phyloP scores from a whole-genome alignment of 1,140 invertebrate species.

The Aphelenchoides besseyi region DNA sequence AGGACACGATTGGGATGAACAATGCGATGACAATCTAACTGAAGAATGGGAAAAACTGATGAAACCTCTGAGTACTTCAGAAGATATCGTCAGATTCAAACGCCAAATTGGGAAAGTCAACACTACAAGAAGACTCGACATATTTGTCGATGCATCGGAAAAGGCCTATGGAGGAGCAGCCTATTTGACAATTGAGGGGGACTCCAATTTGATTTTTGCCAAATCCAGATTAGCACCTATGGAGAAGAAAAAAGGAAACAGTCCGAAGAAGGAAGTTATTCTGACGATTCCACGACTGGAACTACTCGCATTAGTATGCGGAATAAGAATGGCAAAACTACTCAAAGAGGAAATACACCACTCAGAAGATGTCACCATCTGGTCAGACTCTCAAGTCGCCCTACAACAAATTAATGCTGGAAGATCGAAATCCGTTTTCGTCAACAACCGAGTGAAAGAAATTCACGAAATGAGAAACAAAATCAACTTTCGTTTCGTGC shows the following conservation, averaged over 20 bases:
- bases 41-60: neutral
- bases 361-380: neutral
- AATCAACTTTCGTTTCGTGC: neutral
- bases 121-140: neutral
- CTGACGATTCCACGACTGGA: conserved; percentile 11
- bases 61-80: neutral
- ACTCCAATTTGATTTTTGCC: neutral
- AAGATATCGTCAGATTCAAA: neutral
- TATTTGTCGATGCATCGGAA: neutral
- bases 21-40: neutral
- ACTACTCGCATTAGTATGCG: neutral
- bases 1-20: neutral
- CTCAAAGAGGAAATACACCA: neutral
- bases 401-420: neutral
- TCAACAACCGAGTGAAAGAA: neutral
- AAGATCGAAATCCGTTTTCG: neutral
- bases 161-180: neutral
- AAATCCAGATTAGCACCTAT: neutral
- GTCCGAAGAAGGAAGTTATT: neutral
- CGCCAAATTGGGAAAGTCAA: neutral
- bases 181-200: neutral
- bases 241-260: neutral
- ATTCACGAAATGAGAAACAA: neutral
- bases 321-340: neutral
- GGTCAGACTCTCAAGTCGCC: neutral